Evolutionary conservation across 2,113 vertebrate species (phyloP).

Genomic region (Xenotilapia caudafasciata): DNA sequence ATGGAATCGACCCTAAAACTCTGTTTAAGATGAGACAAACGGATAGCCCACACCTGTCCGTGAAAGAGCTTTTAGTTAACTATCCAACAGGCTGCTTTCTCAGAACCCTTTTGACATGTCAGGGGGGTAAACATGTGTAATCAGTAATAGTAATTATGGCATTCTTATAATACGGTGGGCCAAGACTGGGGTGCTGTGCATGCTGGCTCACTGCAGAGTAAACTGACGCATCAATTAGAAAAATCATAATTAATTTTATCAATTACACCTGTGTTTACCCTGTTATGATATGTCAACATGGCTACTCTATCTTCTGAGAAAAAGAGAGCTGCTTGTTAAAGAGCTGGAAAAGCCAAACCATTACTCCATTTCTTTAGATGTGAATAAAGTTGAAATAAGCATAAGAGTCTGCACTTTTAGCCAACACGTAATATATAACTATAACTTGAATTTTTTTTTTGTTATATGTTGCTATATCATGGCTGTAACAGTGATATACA

Average conservation of each 20-base stretch:
- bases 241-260: not conserved
- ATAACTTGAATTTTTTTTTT: not conserved
- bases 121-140: not conserved
- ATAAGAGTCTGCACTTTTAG: not conserved
- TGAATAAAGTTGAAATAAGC: not conserved
- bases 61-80: not conserved
- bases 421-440: not conserved
- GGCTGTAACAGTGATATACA: not conserved
- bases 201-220: not conserved
- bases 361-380: not conserved
- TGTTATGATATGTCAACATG: not conserved
- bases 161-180: accelerated
- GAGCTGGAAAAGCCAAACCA: not conserved
- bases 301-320: not conserved
- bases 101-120: not conserved
- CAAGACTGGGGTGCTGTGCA: accelerated
- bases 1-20: not conserved
- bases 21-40: not conserved
- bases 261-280: not conserved
- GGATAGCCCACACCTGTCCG: accelerated
- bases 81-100: accelerated
- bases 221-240: not conserved
- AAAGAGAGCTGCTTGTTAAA: not conserved
- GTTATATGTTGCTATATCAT: not conserved
- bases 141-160: not conserved